Evolutionary conservation across 2,113 vertebrate species (phyloP), one percentile per base, ranked within the genome.

Genomic region (Ovis aries): DNA sequence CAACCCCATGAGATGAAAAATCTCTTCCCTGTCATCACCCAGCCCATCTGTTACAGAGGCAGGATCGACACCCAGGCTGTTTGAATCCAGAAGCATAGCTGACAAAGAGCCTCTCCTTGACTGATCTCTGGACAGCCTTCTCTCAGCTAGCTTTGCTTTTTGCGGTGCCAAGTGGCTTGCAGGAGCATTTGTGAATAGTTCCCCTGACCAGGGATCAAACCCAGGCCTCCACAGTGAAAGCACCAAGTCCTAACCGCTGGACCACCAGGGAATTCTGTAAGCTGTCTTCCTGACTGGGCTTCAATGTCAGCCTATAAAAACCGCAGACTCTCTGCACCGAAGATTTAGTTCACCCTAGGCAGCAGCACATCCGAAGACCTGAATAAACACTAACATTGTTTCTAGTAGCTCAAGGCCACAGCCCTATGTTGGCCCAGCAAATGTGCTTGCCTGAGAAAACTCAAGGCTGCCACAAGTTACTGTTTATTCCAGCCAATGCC

Each of bases 81-180:
- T 16, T 14, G 77, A 93, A 60, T 71, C 80, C 55, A 95, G 62
- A 89, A 43, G 16, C 7, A 6, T 4, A 52, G 52, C 62, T 84
- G 53, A 59, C 21, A n/a, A 52, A 52, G 7, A 57, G 62, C 59
- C 60, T 55, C 12, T 64, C 17, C 15, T 31, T 36, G 55, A 52
- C 12, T 60, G 50, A n/a, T 82, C 21, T 36, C 88, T 48, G 2
- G 8, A 25, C 13, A n/a, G 2, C 25, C n/a, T 67, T 57, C 64
- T 19, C 45, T 74, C 9, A 80, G 31, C 43, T 25, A 5, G 33
- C 33, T 31, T 80, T 40, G 67, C 67, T 78, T 48, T 78, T 78
- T 78, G 43, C 0, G 0, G 27, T 21, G 43, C 43, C 1, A 0
- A 7, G 7, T 48, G 43, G 43, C 14, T 78, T 48, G 43, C 77